phyloP scores from a whole-genome alignment of 2,797 vertebrate species.

The Molossus molossus region DNA sequence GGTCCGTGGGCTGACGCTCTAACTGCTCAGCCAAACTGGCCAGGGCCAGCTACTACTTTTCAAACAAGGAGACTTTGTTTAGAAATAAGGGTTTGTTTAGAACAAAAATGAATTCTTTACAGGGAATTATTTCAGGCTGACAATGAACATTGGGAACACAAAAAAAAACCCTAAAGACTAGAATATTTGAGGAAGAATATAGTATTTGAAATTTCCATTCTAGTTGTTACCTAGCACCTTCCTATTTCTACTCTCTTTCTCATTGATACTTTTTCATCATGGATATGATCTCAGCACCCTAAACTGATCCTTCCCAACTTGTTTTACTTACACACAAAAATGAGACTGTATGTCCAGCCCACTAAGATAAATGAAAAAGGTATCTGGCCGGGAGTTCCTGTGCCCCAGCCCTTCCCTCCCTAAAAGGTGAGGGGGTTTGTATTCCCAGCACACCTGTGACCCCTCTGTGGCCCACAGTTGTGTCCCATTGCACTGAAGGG shows the following conservation, averaged over 20 bases:
- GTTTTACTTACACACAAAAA: conserved; percentile 6
- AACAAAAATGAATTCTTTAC: conserved; percentile 4
- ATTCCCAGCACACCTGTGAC: not conserved
- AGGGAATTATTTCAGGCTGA: not conserved
- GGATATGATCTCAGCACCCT: not conserved
- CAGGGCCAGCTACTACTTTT: not conserved
- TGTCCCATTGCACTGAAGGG: not conserved
- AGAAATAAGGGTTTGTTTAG: not conserved
- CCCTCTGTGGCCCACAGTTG: not conserved
- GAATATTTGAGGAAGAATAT: conserved; percentile 51
- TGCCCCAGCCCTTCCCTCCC: not conserved
- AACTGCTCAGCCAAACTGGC: no score
- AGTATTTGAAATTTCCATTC: not conserved
- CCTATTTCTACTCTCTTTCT: not conserved
- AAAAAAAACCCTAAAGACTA: not conserved
- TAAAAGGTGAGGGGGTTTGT: not conserved
- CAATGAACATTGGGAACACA: not conserved
- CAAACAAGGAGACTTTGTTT: conserved; percentile 32
- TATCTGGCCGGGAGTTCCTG: not conserved
- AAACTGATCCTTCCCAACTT: not conserved
- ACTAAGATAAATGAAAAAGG: not conserved
- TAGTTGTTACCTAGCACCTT: not conserved
- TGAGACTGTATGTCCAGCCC: not conserved
- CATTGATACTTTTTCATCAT: not conserved
- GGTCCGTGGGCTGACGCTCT: no score